Evolutionary conservation across 2,113 vertebrate genomes (phyloP).

Genomic region (Psilopsiagon aymara): DNA sequence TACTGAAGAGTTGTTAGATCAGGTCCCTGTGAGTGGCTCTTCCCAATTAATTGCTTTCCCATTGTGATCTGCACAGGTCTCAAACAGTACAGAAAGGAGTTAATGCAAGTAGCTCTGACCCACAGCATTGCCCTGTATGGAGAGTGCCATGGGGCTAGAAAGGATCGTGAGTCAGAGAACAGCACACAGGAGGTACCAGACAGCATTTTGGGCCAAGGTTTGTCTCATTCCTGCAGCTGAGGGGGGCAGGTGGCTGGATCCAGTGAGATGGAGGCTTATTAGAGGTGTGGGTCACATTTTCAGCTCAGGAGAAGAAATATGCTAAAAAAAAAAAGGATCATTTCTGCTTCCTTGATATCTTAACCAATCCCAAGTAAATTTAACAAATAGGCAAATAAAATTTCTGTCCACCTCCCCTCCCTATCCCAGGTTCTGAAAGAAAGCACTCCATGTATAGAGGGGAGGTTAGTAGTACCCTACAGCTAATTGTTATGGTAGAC

Average conservation of each 20-base stretch:
- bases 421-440: neutral
- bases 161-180: neutral
- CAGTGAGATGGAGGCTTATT: accelerated
- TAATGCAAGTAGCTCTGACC: neutral
- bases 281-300: neutral
- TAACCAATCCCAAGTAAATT: neutral
- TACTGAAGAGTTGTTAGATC: neutral
- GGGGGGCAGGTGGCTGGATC: neutral
- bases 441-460: neutral
- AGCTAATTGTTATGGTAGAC: neutral
- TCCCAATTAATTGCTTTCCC: neutral
- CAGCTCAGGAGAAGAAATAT: neutral
- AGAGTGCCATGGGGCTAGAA: accelerated
- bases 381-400: neutral
- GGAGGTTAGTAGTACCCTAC: neutral
- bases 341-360: neutral
- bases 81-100: neutral
- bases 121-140: accelerated
- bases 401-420: neutral
- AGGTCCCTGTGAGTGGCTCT: neutral
- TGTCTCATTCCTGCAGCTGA: neutral
- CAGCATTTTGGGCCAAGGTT: neutral
- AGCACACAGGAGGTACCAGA: neutral
- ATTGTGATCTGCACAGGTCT: neutral
- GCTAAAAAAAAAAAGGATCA: neutral